A percentile compares a stretch with the other conserved stretches of the same genome.
phyloP scores from a whole-genome alignment of 64 coral and sea anemone species.

The Porites australiensis region DNA sequence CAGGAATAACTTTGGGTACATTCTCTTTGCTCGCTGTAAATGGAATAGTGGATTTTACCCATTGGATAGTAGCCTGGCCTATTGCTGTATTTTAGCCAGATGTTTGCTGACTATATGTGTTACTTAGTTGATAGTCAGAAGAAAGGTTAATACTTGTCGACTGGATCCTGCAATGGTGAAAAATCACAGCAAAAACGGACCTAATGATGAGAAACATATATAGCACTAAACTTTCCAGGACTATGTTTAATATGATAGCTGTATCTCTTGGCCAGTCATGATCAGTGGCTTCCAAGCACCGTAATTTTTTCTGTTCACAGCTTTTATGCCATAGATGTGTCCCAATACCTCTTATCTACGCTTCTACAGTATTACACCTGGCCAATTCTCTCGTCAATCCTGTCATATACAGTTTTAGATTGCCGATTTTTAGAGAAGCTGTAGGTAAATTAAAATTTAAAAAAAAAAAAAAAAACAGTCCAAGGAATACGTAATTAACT shows the following conservation, averaged over 20 bases:
- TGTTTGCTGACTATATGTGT: neutral
- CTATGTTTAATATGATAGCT: neutral
- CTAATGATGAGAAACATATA: neutral
- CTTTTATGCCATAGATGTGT: neutral
- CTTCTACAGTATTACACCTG: neutral
- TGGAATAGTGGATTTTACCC: neutral
- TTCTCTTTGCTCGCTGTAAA: neutral
- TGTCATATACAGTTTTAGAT: neutral
- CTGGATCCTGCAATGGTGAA: neutral
- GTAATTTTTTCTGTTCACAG: neutral
- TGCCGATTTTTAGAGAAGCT: neutral
- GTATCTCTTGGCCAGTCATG: neutral
- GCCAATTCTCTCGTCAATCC: neutral
- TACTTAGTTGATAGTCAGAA: neutral
- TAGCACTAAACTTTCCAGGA: slow-evolving; percentile 2
- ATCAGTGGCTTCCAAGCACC: neutral
- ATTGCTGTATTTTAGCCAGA: neutral
- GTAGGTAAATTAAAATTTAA: neutral
- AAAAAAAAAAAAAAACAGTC: neutral
- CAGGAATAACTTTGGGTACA: neutral
- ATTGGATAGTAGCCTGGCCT: neutral
- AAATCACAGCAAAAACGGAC: neutral
- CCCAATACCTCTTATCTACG: neutral
- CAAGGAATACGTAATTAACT: neutral
- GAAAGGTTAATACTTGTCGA: neutral